These are phyloP conservation scores for Lophius americanus DNA, from an alignment of 2,797 vertebrate species.

Conservation along the genomic window DNA sequence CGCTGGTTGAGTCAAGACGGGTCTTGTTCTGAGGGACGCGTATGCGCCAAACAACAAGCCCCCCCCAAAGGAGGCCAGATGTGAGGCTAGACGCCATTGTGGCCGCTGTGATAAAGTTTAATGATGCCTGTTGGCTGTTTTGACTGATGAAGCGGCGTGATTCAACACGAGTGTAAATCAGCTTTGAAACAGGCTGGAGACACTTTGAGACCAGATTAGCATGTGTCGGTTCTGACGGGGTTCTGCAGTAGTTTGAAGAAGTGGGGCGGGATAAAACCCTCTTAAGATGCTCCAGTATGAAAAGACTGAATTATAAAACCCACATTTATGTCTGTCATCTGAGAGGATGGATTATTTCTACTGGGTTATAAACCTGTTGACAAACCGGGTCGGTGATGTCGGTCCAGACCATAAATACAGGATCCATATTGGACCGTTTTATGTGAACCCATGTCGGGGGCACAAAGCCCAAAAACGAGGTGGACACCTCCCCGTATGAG, in stretches of 20 bases:
- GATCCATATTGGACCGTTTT: too few relatives aligned
- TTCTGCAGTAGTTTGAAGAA: conserved; percentile 5
- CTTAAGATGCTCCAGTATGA: too few relatives aligned
- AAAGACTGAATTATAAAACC: too few relatives aligned
- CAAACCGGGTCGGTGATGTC: too few relatives aligned
- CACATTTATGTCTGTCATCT: too few relatives aligned
- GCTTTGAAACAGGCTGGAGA: conserved; percentile 28
- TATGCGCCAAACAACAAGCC: conserved; percentile 4
- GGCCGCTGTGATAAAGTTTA: conserved; percentile 7
- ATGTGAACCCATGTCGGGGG: too few relatives aligned
- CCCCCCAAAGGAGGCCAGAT: conserved; percentile 17
- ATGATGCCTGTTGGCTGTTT: conserved; percentile 33
- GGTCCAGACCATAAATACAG: too few relatives aligned
- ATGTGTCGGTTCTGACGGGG: conserved; percentile 19
- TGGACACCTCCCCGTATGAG: too few relatives aligned
- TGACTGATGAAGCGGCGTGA: conserved; percentile 43
- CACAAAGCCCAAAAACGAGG: too few relatives aligned
- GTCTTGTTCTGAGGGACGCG: conserved; percentile 54
- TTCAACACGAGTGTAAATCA: conserved; percentile 40
- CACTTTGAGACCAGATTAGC: conserved; percentile 23
- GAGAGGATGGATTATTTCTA: too few relatives aligned
- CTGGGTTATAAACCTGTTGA: too few relatives aligned
- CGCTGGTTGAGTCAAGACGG: conserved; percentile 28
- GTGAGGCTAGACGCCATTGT: neutral
- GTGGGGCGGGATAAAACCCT: too few relatives aligned